These are phyloP conservation scores for Cathartes aura DNA, from an alignment of 2,113 vertebrate species.

Conservation along the genomic window DNA sequence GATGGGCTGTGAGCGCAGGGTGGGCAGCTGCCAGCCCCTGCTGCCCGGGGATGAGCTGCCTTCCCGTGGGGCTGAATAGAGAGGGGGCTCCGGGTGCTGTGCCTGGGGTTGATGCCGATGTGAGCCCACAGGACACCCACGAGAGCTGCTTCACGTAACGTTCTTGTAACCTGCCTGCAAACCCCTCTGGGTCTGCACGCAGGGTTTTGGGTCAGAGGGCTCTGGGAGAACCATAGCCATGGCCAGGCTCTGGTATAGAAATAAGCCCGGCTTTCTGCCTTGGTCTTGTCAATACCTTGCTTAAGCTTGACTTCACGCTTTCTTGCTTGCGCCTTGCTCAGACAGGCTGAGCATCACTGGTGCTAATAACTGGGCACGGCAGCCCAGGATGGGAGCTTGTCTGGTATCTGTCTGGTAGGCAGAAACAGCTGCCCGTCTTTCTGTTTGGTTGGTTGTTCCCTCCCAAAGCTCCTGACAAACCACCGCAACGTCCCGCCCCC, in stretches of 20 bases:
- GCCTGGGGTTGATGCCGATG: background rate
- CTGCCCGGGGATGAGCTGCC: accelerated
- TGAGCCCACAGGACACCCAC: accelerated
- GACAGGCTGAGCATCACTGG: background rate
- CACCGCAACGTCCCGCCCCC: accelerated
- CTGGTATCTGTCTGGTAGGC: background rate
- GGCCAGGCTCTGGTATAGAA: background rate
- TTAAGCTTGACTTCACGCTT: background rate
- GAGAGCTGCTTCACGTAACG: background rate
- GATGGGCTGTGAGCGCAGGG: accelerated
- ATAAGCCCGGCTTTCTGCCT: background rate
- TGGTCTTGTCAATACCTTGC: background rate
- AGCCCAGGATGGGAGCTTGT: background rate
- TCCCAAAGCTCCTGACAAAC: background rate
- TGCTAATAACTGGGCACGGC: background rate
- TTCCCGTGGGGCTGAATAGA: background rate
- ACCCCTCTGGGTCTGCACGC: background rate
- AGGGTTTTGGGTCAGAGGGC: background rate
- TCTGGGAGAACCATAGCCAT: background rate
- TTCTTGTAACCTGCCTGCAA: background rate
- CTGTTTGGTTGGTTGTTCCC: background rate
- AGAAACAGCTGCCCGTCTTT: background rate
- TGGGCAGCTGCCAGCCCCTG: background rate
- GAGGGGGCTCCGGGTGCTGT: background rate
- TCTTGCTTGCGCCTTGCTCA: background rate